A percentile compares a stretch with the other conserved stretches of the same genome.
Evolutionary conservation across 2,797 vertebrate species (phyloP).

Genomic region (Rhinella marina): DNA sequence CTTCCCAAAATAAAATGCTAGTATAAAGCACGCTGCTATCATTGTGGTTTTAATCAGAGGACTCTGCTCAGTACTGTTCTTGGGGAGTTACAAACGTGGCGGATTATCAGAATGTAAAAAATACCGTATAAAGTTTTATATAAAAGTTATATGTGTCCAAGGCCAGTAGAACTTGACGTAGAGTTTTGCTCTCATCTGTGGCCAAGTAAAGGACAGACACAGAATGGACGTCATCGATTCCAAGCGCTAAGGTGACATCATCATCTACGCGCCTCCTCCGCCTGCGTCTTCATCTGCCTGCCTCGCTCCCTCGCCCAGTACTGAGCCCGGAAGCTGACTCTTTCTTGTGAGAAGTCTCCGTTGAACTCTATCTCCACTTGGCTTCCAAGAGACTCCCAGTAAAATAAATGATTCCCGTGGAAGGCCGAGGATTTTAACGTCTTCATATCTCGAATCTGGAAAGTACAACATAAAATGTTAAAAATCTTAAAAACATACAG

Average conservation of each 20-base stretch:
- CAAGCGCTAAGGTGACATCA: background rate
- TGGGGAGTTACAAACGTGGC: background rate
- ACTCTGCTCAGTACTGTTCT: background rate
- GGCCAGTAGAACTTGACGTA: background rate
- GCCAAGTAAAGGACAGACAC: too few species aligned
- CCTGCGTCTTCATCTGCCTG: constrained; percentile 9
- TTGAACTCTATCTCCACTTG: constrained; percentile 93
- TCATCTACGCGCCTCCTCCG: background rate
- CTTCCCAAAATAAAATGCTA: background rate
- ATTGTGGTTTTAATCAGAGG: background rate
- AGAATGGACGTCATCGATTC: background rate
- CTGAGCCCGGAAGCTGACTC: constrained; percentile 80
- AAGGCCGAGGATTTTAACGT: constrained; percentile 84
- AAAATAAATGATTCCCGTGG: constrained; percentile 81
- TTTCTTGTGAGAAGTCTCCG: constrained; percentile 78
- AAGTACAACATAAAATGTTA: background rate
- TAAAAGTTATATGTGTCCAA: background rate
- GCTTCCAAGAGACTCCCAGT: constrained; percentile 89
- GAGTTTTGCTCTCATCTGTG: background rate
- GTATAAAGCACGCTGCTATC: background rate
- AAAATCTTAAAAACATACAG: too few species aligned
- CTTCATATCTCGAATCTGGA: constrained; percentile 87
- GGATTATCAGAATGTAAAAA: background rate
- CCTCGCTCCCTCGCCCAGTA: constrained; percentile 75
- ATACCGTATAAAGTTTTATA: background rate